Conservation (phyloP, 1,140 invertebrate species). For the Drosophila mayri region DNA sequence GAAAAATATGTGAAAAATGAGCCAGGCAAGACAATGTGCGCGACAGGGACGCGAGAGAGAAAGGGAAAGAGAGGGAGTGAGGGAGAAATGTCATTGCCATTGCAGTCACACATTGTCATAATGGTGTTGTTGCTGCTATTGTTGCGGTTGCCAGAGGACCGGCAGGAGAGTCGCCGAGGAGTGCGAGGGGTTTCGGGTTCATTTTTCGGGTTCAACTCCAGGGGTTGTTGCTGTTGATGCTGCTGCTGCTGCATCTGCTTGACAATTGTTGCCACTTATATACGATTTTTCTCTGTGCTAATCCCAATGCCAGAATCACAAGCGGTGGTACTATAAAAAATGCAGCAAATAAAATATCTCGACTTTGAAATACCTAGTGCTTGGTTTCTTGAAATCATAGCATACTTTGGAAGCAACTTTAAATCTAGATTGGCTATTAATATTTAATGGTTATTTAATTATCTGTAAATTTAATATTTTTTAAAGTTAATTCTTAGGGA, state of each 20-base stretch:
- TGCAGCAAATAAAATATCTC: background rate
- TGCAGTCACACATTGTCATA: constrained; percentile 59
- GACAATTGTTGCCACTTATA: constrained; percentile 62
- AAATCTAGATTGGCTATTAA: background rate
- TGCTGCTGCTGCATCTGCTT: constrained; percentile 58
- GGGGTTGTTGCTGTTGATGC: constrained; percentile 48
- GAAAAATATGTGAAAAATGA: constrained; percentile 76
- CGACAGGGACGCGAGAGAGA: constrained; percentile 23
- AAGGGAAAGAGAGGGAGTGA: constrained; percentile 5
- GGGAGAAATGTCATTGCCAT: constrained; percentile 67
- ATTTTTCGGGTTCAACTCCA: constrained; percentile 51
- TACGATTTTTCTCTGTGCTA: constrained; percentile 49
- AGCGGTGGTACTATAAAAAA: constrained; percentile 8
- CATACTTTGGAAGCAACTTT: background rate
- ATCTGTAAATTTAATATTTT: too few relatives aligned
- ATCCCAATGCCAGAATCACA: constrained; percentile 33
- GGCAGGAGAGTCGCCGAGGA: constrained; percentile 11
- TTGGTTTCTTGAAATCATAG: background rate
- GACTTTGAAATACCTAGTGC: background rate
- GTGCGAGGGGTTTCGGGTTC: constrained; percentile 31
- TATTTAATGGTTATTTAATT: too few relatives aligned
- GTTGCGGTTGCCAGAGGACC: constrained; percentile 25
- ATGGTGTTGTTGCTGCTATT: constrained; percentile 34
- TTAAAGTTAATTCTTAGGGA: too few relatives aligned
- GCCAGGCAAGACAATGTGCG: constrained; percentile 29